A percentile compares a stretch with the other conserved stretches of the same genome.
Evolutionary conservation across 1,140 invertebrate genomes (phyloP).

Genomic region (Pseudomyrmex concolor): DNA sequence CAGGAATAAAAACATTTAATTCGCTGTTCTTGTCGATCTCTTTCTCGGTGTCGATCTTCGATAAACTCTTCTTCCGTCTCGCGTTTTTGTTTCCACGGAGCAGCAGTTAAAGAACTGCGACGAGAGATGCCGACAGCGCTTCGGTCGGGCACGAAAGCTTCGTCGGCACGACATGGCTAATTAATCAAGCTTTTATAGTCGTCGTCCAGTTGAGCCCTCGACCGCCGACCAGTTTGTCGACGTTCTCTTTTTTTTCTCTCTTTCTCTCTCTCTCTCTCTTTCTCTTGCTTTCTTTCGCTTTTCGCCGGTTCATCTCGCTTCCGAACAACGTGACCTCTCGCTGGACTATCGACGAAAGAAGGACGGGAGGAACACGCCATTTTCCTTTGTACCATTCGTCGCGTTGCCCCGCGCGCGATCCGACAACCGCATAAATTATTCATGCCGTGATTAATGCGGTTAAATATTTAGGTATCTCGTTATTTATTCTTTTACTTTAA

Average conservation of each 20-base stretch:
- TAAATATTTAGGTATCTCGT: conserved; percentile 68
- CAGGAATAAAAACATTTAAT: background rate
- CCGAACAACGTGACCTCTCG: conserved; percentile 25
- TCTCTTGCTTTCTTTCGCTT: background rate
- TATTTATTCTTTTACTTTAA: conserved; percentile 69
- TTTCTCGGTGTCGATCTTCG: background rate
- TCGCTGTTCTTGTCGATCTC: background rate
- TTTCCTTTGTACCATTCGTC: conserved; percentile 52
- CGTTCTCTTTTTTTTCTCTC: background rate
- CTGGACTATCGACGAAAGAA: conserved; percentile 11
- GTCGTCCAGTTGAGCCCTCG: conserved; percentile 38
- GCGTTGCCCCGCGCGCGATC: background rate
- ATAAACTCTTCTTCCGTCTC: background rate
- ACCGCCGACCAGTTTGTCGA: conserved; percentile 31
- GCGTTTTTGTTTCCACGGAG: conserved; percentile 42
- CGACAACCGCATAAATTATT: conserved; percentile 69
- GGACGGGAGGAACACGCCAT: conserved; percentile 5
- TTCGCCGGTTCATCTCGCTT: conserved; percentile 20
- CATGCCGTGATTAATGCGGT: conserved; percentile 68
- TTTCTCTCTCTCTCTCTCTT: background rate
- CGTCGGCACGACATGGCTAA: conserved; percentile 67
- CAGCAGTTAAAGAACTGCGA: conserved; percentile 45
- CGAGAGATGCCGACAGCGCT: conserved; percentile 16
- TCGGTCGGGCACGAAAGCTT: conserved; percentile 64
- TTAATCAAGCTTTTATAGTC: conserved; percentile 76